These are phyloP conservation scores for Helicolenus hilgendorfi DNA, from an alignment of 2,797 vertebrate species.

Conservation along the genomic window DNA sequence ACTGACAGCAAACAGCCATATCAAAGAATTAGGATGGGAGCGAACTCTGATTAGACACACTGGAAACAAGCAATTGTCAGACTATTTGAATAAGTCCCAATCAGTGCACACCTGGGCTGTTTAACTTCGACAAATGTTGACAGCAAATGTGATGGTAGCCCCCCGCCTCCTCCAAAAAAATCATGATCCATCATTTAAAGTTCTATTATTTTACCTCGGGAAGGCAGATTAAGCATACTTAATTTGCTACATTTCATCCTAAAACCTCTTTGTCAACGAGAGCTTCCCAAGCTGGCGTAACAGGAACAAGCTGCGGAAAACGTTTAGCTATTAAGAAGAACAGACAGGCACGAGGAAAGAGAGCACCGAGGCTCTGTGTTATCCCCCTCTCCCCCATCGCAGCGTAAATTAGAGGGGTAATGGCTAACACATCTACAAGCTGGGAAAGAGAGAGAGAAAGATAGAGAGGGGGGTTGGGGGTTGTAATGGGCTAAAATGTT, in stretches of 20 bases:
- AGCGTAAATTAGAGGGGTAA: constrained; percentile 78
- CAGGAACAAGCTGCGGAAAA: constrained; percentile 42
- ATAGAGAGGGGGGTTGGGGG: neutral
- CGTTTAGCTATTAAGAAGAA: constrained; percentile 55
- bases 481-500: constrained; percentile 70
- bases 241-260: constrained; percentile 81
- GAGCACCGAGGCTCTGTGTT: constrained; percentile 13
- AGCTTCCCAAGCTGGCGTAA: constrained; percentile 52
- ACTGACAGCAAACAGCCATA: constrained; percentile 15
- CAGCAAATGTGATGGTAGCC: constrained; percentile 26
- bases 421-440: constrained; percentile 70
- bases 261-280: constrained; percentile 58
- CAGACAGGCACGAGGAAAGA: constrained; percentile 12
- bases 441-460: constrained; percentile 49
- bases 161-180: neutral
- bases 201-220: constrained; percentile 63
- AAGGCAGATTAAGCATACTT: constrained; percentile 75
- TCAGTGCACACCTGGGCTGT: constrained; percentile 48
- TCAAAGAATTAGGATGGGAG: constrained; percentile 10
- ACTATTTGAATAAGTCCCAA: constrained; percentile 45
- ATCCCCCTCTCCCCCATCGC: constrained; percentile 7
- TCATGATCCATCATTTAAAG: constrained; percentile 69
- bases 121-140: constrained; percentile 18
- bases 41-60: constrained; percentile 47
- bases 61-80: constrained; percentile 42